Evolutionary conservation across 2,797 vertebrate genomes (phyloP), one percentile per base, ranked within the genome.

Genomic region (Galaxias olidus): DNA sequence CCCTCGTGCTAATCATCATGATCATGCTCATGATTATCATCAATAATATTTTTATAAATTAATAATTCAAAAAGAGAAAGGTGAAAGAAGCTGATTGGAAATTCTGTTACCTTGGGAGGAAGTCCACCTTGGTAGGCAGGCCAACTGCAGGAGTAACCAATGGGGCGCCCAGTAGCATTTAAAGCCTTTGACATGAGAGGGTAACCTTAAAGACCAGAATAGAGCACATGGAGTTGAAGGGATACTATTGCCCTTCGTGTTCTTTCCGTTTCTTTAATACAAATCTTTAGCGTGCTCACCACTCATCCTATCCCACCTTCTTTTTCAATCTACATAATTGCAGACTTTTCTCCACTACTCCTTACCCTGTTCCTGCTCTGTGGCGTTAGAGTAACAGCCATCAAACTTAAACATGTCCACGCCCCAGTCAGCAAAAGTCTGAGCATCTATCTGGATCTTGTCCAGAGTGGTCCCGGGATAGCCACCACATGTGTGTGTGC

Each of bases 351-450:
- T 2, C 17, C 15, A 11, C 45, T 4, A 11, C 1, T 4, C 9
- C 74, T 79, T 52, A 91, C 93, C 91, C 80, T 84, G 86, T 79
- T 77, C 90, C 9, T 55, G 93, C 69, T 79, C 92, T 0, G 64
- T 12, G 4, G 62, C 40, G 0, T 91, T 92, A 0, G 97, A 98
- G 72, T 93, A 98, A 80, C 97, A 98, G 18, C 96, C 96, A 0
- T 98, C 97, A 68, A 91, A 84, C 78, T 98, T 98, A 4, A 98
- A 81, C 96, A 98, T 97, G 69, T 98, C 96, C 74, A 98, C 90
- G 41, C 87, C 94, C 97, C 97, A 98, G 0, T 91, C 86, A 0
- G 96, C 96, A 1, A 98, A 97, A 10, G 96, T 98, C 17, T 90
- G 83, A 0, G 96, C 96, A 0, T 98, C 97, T 7, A 80, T 80